Conservation (phyloP, 2,888 invertebrate species). For the Kryphioiulus occultus region DNA sequence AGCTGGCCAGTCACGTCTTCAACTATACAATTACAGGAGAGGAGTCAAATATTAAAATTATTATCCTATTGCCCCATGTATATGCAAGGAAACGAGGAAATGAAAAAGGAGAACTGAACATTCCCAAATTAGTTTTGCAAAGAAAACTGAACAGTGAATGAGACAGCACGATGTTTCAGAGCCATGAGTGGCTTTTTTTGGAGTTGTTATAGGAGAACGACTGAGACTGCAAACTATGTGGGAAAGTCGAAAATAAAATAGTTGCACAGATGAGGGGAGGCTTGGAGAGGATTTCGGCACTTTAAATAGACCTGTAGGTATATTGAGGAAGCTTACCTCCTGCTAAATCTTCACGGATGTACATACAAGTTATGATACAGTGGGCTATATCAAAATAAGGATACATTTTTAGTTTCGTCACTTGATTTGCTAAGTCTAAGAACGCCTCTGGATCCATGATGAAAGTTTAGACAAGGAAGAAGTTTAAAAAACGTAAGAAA, state of each 20-base stretch:
- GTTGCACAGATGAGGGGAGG: constrained; percentile 28
- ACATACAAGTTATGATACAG: constrained; percentile 90
- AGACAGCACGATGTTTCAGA: neutral
- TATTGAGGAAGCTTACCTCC: constrained; percentile 71
- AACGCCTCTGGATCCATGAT: constrained; percentile 94
- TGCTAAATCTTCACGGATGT: constrained; percentile 94
- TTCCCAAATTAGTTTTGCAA: neutral
- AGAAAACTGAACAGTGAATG: neutral
- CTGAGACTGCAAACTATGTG: constrained; percentile 11
- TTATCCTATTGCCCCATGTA: too few species aligned
- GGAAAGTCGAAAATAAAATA: neutral
- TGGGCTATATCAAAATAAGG: constrained; percentile 99
- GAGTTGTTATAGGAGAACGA: constrained; percentile 40
- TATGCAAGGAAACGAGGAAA: too few species aligned
- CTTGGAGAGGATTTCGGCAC: neutral
- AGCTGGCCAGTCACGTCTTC: too few species aligned
- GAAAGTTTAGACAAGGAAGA: constrained; percentile 34
- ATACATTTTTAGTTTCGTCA: constrained; percentile 98
- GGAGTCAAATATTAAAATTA: too few species aligned
- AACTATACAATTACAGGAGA: too few species aligned
- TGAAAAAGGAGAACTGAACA: neutral
- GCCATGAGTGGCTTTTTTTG: constrained; percentile 12
- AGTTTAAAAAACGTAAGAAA: constrained; percentile 3
- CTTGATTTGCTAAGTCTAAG: constrained; percentile 97
- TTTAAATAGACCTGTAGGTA: constrained; percentile 39